Percentiles rank a stretch among this genome's conserved stretches.
Conservation (phyloP, 2,888 invertebrate species). For the Coecobrya sp. region DNA sequence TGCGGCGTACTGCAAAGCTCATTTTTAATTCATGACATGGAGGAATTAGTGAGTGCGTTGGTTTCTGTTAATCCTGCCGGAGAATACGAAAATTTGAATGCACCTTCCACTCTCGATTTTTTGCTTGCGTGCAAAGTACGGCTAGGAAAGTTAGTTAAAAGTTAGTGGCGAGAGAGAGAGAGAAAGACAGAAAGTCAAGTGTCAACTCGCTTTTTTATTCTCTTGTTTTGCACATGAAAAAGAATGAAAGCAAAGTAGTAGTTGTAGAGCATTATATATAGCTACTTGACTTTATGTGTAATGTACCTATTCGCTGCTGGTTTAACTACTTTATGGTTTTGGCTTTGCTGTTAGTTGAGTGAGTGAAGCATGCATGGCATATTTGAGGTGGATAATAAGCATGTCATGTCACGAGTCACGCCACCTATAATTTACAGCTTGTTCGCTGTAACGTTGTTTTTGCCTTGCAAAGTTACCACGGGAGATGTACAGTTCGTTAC, state of each 20-base stretch:
- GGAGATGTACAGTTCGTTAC: not conserved
- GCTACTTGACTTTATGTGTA: too few species aligned
- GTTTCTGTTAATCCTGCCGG: not conserved
- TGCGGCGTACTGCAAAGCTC: not conserved
- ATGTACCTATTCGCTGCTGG: not conserved
- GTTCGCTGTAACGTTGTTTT: not conserved
- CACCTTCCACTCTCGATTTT: not conserved
- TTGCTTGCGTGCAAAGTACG: not conserved
- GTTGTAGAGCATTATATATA: not conserved
- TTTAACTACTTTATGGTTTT: not conserved
- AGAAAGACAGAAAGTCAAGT: constrained; percentile 1
- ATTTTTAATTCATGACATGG: not conserved
- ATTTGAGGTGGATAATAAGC: not conserved
- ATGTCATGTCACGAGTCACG: constrained; percentile 38
- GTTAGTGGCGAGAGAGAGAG: not conserved
- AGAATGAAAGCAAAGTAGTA: too few species aligned
- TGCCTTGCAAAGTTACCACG: not conserved
- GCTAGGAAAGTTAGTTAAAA: not conserved
- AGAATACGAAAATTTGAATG: not conserved
- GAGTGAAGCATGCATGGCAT: not conserved
- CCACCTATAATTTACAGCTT: constrained; percentile 49
- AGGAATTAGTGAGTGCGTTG: not conserved
- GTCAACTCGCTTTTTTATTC: not conserved
- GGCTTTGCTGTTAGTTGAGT: not conserved
- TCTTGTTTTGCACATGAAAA: constrained; percentile 2